phyloP scores from a whole-genome alignment of 2,113 vertebrate species.

The Hippopotamus amphibius region DNA sequence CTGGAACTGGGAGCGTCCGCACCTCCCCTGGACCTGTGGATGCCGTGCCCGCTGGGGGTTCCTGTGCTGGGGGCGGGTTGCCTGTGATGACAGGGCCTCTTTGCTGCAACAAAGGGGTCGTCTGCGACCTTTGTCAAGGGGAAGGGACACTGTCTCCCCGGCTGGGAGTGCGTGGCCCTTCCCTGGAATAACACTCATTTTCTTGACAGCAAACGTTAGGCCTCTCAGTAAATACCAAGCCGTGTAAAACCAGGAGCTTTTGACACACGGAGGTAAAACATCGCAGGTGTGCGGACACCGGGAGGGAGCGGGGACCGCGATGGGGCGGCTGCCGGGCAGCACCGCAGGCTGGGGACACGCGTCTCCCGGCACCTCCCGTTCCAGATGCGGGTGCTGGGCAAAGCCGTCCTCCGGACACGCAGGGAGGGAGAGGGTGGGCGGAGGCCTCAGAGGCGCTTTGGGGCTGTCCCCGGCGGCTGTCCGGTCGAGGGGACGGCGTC shows the following conservation, averaged over 20 bases:
- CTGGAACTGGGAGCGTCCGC: fast-evolving
- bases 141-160: neutral
- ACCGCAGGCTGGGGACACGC: neutral
- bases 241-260: constrained; percentile 7
- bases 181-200: constrained; percentile 60
- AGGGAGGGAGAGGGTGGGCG: neutral
- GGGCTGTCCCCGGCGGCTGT: neutral
- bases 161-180: fast-evolving
- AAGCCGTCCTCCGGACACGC: neutral
- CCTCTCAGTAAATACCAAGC: constrained; percentile 61
- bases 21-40: neutral
- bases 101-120: constrained; percentile 87
- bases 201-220: constrained; percentile 63
- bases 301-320: neutral
- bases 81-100: constrained; percentile 87
- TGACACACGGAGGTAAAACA: neutral
- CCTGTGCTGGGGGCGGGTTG: constrained; percentile 83
- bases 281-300: neutral
- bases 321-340: fast-evolving
- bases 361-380: neutral
- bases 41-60: constrained; percentile 82
- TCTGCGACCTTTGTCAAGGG: constrained; percentile 77
- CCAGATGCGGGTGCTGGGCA: neutral
- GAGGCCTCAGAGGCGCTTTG: neutral
- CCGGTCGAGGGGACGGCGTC: neutral